phyloP scores from a whole-genome alignment of 1,140 invertebrate species.

The Piezodorus guildinii region DNA sequence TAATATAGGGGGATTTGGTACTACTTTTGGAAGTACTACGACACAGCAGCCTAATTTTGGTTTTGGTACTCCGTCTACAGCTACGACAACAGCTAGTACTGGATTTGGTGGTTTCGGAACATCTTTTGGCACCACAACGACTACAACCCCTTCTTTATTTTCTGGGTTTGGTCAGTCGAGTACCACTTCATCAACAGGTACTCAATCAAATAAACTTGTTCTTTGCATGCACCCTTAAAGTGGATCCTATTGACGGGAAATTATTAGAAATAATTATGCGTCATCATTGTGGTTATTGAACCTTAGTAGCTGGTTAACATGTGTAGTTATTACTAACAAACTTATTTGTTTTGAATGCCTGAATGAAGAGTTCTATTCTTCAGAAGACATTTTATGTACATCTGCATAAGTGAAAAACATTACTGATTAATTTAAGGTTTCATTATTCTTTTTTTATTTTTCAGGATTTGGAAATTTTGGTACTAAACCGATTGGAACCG shows the following conservation, averaged over 20 bases:
- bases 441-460: neutral
- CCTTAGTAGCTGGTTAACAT: too few species aligned
- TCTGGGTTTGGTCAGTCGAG: slow-evolving; percentile 30
- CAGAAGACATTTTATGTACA: too few species aligned
- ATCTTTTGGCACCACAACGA: slow-evolving; percentile 19
- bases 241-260: too few species aligned
- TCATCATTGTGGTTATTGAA: too few species aligned
- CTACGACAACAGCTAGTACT: slow-evolving; percentile 36
- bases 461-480: slow-evolving; percentile 30
- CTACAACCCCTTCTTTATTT: slow-evolving; percentile 27
- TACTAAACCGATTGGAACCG: slow-evolving; percentile 11
- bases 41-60: slow-evolving; percentile 32
- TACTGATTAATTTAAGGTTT: neutral
- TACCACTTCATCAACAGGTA: slow-evolving; percentile 23
- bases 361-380: too few species aligned
- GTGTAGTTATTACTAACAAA: too few species aligned
- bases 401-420: neutral
- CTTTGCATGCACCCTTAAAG: too few species aligned
- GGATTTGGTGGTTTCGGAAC: slow-evolving; percentile 27
- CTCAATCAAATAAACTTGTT: too few species aligned
- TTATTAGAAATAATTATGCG: too few species aligned
- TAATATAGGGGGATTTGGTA: slow-evolving; percentile 26
- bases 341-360: too few species aligned
- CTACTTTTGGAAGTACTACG: slow-evolving; percentile 28
- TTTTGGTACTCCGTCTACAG: slow-evolving; percentile 42